Percentiles rank a stretch among this genome's conserved stretches.
Conservation (phyloP, 2,113 vertebrate species). For the Onychostruthus taczanowskii region DNA sequence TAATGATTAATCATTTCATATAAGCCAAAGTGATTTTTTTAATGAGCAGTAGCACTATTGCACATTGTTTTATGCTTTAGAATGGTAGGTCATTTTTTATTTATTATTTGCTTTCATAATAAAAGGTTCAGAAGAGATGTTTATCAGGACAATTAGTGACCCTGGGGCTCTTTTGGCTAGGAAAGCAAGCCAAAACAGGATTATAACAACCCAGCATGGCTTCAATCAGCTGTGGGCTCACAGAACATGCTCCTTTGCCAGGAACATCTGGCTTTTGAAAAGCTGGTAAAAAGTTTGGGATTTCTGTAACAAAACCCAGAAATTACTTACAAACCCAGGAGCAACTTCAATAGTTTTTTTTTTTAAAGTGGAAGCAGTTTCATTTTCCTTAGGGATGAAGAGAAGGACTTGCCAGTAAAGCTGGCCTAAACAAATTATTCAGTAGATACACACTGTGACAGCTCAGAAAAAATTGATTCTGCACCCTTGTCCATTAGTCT, state of each 20-base stretch:
- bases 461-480: background rate
- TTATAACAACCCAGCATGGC: background rate
- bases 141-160: slow-evolving; percentile 16
- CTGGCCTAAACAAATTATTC: background rate
- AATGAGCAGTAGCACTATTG: background rate
- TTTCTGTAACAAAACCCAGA: background rate
- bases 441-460: background rate
- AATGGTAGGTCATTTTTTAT: background rate
- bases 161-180: background rate
- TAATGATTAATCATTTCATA: background rate
- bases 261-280: slow-evolving; percentile 49
- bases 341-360: background rate
- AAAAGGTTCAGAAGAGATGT: background rate
- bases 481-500: background rate
- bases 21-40: background rate
- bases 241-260: background rate
- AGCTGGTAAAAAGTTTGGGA: slow-evolving; percentile 18
- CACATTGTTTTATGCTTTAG: background rate
- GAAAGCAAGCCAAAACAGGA: slow-evolving; percentile 17
- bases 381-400: background rate
- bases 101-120: slow-evolving; percentile 23
- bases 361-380: background rate
- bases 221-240: background rate
- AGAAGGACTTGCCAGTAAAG: background rate
- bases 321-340: background rate